phyloP scores from a whole-genome alignment of 92 coral and sea anemone species.

The Umimayanthus kanabou region DNA sequence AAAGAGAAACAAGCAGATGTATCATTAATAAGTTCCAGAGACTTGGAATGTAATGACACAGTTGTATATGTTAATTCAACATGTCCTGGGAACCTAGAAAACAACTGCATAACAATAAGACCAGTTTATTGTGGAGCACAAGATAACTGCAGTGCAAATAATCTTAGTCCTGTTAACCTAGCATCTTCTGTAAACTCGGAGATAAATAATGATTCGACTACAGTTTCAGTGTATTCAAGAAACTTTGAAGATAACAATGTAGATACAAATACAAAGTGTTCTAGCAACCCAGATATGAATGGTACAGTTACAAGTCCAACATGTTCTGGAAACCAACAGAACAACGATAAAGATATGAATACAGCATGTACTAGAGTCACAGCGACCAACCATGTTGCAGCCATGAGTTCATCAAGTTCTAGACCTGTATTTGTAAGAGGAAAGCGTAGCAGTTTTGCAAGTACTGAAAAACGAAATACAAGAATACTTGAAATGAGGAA shows the following conservation, averaged over 20 bases:
- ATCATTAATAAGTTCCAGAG: not conserved
- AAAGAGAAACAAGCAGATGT: slow-evolving; percentile 2
- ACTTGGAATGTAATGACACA: not conserved
- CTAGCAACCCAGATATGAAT: not conserved
- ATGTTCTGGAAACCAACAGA: not conserved
- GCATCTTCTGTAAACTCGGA: not conserved
- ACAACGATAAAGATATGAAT: not conserved
- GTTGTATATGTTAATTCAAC: not conserved
- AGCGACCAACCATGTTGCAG: not conserved
- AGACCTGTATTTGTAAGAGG: not conserved
- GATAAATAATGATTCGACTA: not conserved
- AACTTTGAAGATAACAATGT: not conserved
- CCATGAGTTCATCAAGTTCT: not conserved
- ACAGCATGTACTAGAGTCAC: not conserved
- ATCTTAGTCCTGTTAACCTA: no score
- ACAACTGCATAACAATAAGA: not conserved
- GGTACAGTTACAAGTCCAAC: not conserved
- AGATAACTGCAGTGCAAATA: not conserved
- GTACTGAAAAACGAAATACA: not conserved
- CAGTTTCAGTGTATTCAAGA: not conserved
- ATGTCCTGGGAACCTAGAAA: not conserved
- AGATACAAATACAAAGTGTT: not conserved
- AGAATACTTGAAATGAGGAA: slow-evolving; percentile 26
- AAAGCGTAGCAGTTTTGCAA: not conserved
- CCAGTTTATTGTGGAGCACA: not conserved